These are phyloP conservation scores for Anabas testudineus DNA, from an alignment of 2,797 vertebrate genomes.

Conservation along the genomic window DNA sequence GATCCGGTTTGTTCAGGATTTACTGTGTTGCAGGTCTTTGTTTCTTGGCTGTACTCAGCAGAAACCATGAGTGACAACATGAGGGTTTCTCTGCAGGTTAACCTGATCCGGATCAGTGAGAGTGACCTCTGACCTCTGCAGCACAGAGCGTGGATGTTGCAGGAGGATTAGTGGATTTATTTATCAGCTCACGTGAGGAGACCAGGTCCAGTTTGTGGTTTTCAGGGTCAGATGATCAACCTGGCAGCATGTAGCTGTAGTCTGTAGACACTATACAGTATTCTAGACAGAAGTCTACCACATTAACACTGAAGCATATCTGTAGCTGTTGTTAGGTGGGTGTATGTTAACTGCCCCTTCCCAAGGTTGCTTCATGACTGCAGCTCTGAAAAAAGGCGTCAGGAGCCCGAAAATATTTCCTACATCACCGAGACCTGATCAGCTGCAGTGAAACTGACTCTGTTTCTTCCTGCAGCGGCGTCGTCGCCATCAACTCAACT, in stretches of 20 bases:
- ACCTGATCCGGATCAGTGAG: conserved; percentile 33
- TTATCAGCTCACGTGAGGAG: conserved; percentile 7
- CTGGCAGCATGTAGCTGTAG: not conserved
- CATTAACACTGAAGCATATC: too few species aligned
- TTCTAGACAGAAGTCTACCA: too few species aligned
- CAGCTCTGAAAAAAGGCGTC: not conserved
- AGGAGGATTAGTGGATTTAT: conserved; percentile 32
- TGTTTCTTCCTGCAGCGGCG: conserved; percentile 78
- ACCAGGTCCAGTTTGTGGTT: conserved; percentile 10
- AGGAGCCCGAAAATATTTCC: too few species aligned
- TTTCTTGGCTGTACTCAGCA: conserved; percentile 12
- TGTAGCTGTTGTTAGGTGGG: too few species aligned
- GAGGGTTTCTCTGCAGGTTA: not conserved
- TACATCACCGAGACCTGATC: not conserved
- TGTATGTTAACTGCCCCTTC: too few species aligned
- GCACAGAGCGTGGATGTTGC: not conserved
- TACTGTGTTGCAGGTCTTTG: conserved; percentile 25
- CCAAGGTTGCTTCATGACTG: too few species aligned
- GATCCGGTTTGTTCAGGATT: conserved; percentile 23
- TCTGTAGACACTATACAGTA: too few species aligned
- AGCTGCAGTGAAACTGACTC: not conserved
- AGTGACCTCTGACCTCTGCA: conserved; percentile 39
- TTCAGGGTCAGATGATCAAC: conserved; percentile 1
- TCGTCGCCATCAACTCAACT: conserved; percentile 85
- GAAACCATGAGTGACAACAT: conserved; percentile 18